Evolutionary conservation across 1,140 invertebrate genomes (phyloP).

Genomic region (Brachionus manjavacas): DNA sequence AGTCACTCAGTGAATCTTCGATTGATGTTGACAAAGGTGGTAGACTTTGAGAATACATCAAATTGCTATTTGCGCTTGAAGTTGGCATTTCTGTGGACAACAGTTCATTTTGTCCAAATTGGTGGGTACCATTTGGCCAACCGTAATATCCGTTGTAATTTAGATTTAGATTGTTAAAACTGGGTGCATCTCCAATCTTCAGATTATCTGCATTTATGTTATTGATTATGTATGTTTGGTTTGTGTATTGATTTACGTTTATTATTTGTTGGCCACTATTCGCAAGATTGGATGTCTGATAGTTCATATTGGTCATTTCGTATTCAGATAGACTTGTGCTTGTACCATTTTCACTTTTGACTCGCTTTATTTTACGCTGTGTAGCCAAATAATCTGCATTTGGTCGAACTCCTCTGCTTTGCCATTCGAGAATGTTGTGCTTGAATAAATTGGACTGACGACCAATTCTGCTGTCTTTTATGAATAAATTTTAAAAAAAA

Average conservation of each 20-base stretch:
- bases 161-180: not conserved
- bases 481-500: not conserved
- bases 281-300: not conserved
- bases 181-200: not conserved
- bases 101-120: not conserved
- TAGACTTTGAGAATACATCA: not conserved
- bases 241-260: constrained; percentile 33
- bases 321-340: constrained; percentile 6
- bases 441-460: constrained; percentile 43
- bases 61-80: not conserved
- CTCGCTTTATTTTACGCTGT: constrained; percentile 29
- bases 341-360: constrained; percentile 29
- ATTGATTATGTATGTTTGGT: constrained; percentile 33
- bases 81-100: not conserved
- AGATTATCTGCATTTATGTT: constrained; percentile 16
- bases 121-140: not conserved
- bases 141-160: constrained; percentile 24
- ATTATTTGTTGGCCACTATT: constrained; percentile 22
- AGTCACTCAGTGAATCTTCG: constrained; percentile 1
- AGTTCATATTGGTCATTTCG: constrained; percentile 32
- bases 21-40: not conserved
- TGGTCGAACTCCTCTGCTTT: constrained; percentile 30
- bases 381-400: constrained; percentile 20
- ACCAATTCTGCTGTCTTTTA: constrained; percentile 42
- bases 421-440: constrained; percentile 43